These are phyloP conservation scores for Tenthredo mesomela DNA, from an alignment of 2,888 invertebrate genomes.

Conservation along the genomic window DNA sequence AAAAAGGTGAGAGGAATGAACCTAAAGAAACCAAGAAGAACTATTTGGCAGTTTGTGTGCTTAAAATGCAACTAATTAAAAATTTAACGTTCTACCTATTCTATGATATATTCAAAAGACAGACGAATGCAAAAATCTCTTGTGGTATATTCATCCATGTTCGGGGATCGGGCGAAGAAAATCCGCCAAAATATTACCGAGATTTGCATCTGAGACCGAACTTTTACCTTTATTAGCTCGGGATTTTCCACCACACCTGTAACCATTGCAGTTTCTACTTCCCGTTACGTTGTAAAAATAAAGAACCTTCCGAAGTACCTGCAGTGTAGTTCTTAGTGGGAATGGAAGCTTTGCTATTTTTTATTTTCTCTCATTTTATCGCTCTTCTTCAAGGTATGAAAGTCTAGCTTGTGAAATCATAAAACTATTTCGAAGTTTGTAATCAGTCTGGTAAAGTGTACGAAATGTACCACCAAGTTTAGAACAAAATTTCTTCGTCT, in stretches of 20 bases:
- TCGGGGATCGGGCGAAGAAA: background rate
- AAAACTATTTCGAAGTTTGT: conserved; percentile 41
- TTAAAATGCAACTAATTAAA: background rate
- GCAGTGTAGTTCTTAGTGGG: conserved; percentile 12
- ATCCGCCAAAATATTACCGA: conserved; percentile 12
- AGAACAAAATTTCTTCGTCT: background rate
- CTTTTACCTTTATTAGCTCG: conserved; percentile 37
- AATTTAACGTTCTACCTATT: background rate
- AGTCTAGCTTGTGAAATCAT: conserved; percentile 5
- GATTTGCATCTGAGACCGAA: conserved; percentile 23
- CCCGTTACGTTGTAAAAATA: conserved; percentile 33
- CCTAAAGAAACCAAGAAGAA: background rate
- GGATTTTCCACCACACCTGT: conserved; percentile 10
- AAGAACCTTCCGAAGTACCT: conserved; percentile 39
- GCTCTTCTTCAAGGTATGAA: background rate
- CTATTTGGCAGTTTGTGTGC: background rate
- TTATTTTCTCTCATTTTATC: conserved; percentile 9
- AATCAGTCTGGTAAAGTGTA: background rate
- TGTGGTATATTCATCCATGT: background rate
- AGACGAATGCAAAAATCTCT: background rate
- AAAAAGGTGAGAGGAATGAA: background rate
- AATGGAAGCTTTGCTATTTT: conserved; percentile 1
- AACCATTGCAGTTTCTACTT: conserved; percentile 12
- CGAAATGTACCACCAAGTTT: background rate
- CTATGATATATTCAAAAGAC: background rate